Conservation (phyloP, 1,140 invertebrate genomes). For the Arctopsyche grandis region DNA sequence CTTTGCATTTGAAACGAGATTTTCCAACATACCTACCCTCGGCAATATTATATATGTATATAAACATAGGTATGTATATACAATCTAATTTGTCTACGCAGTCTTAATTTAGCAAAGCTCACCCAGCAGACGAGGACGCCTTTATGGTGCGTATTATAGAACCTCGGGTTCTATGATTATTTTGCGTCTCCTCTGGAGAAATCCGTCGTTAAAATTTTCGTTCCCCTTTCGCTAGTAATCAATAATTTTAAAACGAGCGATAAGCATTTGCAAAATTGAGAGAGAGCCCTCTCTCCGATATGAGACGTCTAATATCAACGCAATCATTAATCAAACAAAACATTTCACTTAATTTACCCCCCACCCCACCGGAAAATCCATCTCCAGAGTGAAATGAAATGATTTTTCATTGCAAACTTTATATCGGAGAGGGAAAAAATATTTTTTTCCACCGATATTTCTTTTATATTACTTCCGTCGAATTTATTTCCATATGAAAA, state of each 20-base stretch:
- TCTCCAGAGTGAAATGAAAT: not conserved
- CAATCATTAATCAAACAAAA: constrained; percentile 24
- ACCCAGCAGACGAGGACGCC: not conserved
- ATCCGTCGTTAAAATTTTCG: not conserved
- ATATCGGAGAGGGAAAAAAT: too few relatives aligned
- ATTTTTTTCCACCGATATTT: not conserved
- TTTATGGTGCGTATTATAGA: not conserved
- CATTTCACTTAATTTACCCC: constrained; percentile 14
- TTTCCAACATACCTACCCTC: not conserved
- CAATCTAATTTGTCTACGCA: constrained; percentile 23
- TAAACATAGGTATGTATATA: not conserved
- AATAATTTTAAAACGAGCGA: constrained; percentile 18
- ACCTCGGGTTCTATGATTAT: not conserved
- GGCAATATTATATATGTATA: not conserved
- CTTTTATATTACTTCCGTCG: not conserved
- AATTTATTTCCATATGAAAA: constrained; percentile 12
- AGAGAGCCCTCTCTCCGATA: not conserved
- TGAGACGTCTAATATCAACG: constrained; percentile 6
- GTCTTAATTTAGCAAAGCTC: constrained; percentile 15
- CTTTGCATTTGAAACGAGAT: constrained; percentile 1
- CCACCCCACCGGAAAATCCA: not conserved
- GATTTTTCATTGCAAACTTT: not conserved
- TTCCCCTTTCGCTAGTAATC: not conserved
- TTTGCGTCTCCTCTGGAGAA: not conserved
- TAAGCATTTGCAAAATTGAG: constrained; percentile 7